Base-by-base conservation (phyloP, 2,113 vertebrate genomes). In the Onychorhynchus coronatus region DNA sequence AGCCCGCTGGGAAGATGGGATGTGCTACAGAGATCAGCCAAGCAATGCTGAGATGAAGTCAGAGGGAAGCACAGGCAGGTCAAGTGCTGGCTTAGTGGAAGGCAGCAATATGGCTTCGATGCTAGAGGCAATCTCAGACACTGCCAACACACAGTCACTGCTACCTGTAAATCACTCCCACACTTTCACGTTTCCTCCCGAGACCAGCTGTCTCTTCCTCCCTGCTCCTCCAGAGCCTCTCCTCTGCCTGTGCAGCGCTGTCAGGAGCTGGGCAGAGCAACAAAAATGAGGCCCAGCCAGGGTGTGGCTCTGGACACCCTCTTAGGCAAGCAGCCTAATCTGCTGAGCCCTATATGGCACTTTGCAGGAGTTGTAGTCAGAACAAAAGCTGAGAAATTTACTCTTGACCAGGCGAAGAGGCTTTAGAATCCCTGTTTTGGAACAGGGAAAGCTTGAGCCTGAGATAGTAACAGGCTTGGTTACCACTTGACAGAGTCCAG, bases 71-170 rank as follows among this genome's bases (percentile, higher is more conserved):
- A 0, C 71, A 0, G 0, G 23, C 18, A 68, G 63, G 15, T 33
- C 35, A 28, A 75, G 31, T 6, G 4, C 66, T 61, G 67, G 81
- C 78, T 88, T 53, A 28, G 28, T 37, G 63, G 63, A 62, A 84
- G 46, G 70, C 66, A 91, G 50, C 0, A 0, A 47, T 59, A 59
- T 0, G 22, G 52, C 61, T 92, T 77, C 80, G 37, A 21, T 0
- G 0, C 31, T 66, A 86, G 50, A 73, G 46, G 68, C 63, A 68
- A 92, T 56, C 41, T 44, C 72, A 71, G 85, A 66, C 74, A 53
- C 41, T 53, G 53, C 55, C 61, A 86, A 70, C 31, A 25, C 1
- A 0, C 66, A 41, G 30, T 46, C 33, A 63, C 27, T 19, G 39
- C 85, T 24, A 72, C n/a, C 23, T 33, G 6, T n/a, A 90, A 59